Base-by-base conservation (phyloP, 2,888 invertebrate species). In the Dusona sp. region DNA sequence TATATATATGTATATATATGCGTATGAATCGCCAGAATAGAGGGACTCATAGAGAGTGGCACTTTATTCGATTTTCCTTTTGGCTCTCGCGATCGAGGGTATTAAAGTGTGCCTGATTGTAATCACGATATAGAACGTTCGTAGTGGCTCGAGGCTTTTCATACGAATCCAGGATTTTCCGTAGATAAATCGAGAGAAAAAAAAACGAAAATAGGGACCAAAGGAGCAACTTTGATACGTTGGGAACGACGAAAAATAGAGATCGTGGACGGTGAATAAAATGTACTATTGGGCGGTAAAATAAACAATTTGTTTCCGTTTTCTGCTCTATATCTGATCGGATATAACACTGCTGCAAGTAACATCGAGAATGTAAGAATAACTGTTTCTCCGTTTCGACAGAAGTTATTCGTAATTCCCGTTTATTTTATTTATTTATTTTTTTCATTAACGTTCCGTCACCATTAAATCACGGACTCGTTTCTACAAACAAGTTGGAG, bases 1-100 rank as follows among this genome's bases (percentile, higher is more conserved):
- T 25, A 25, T 2, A 33, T 36, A 33, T 54, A 36, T 38, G 38
- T 54, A 13, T 54, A 25, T 45, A 64, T 19, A 25, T 11, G 38
- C 7, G 36, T 9, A 22, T 36, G 13, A 51, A 42, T 65, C 22
- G 70, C 51, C 36, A 19, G 22, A 19, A 61, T 25, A 38, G 54
- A 64, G 65, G 61, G 25, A 48, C 48, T 36, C 61, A 70, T n/a
- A 70, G 64, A 83, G 13, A 83, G 19, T 45, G 65, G 38, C 74
- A 51, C 51, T 72, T 83, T 79, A 85, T 79, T 85, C 79, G 74
- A 83, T 83, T 79, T 85, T 79, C 57, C 54, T 78, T 79, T 74
- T 13, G 74, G 64, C 61, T 78, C 85, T 61, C 11, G 48, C 48
- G 64, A 83, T 85, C 45, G 75, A 25, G 48, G 45, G 48, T 65